phyloP scores from a whole-genome alignment of 2,797 vertebrate species.

The Erethizon dorsatum region DNA sequence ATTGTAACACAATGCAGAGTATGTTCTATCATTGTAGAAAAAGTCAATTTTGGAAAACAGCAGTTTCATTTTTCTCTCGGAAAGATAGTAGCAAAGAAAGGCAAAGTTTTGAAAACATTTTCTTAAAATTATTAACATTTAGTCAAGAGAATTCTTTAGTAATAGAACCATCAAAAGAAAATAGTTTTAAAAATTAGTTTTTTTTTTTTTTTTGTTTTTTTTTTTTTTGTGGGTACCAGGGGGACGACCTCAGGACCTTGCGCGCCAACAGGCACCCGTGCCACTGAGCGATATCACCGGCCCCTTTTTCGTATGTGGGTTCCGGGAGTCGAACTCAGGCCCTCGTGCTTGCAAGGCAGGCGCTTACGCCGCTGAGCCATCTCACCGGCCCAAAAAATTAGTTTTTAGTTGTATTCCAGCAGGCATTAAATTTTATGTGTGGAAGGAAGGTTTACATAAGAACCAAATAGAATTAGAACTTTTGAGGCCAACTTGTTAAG shows the following conservation, averaged over 20 bases:
- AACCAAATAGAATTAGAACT: not conserved
- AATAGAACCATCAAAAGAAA: slow-evolving; percentile 34
- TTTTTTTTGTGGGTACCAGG: too few species aligned
- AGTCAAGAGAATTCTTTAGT: slow-evolving; percentile 40
- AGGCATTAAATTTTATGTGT: not conserved
- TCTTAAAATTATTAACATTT: slow-evolving; percentile 17
- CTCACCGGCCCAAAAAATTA: too few species aligned
- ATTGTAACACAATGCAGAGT: not conserved
- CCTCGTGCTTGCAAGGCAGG: too few species aligned
- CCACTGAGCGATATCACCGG: too few species aligned
- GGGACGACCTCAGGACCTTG: too few species aligned
- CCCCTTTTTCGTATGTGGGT: too few species aligned
- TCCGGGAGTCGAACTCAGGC: too few species aligned
- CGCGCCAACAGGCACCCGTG: too few species aligned
- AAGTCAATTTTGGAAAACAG: not conserved
- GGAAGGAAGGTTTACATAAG: not conserved
- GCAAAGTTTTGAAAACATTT: slow-evolving; percentile 39
- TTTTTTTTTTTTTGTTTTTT: too few species aligned
- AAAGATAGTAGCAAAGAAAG: slow-evolving; percentile 22
- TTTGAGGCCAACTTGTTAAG: not conserved
- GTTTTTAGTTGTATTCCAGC: not conserved
- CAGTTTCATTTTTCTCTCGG: slow-evolving; percentile 20
- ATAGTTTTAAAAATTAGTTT: slow-evolving; percentile 9
- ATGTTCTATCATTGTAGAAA: slow-evolving; percentile 8
- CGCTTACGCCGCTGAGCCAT: too few species aligned